Percentiles rank a stretch among this genome's conserved stretches.
phyloP scores from a whole-genome alignment of 2,113 vertebrate genomes.

The Plotosus lineatus region DNA sequence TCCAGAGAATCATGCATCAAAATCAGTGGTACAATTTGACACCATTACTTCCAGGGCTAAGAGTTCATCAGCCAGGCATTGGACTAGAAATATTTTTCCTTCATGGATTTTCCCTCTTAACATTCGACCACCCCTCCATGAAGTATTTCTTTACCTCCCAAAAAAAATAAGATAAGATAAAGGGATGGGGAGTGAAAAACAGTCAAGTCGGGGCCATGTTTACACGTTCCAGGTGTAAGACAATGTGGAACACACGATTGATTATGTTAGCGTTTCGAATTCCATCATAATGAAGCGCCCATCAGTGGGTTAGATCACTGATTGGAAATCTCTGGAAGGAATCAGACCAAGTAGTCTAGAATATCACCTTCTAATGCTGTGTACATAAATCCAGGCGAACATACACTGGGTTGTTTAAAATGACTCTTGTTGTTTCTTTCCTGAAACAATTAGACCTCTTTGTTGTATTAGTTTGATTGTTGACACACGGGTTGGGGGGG shows the following conservation, averaged over 20 bases:
- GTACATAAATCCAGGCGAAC: conserved; percentile 24
- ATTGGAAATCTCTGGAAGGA: conserved; percentile 25
- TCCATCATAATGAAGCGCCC: conserved; percentile 33
- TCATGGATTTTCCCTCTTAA: background rate
- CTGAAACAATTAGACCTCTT: conserved; percentile 27
- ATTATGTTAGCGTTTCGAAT: conserved; percentile 44
- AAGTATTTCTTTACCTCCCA: conserved; percentile 31
- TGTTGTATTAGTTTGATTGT: conserved; percentile 18
- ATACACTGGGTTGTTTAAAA: conserved; percentile 6
- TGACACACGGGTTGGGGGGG: background rate
- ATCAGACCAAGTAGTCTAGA: conserved; percentile 1
- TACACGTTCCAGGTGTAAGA: conserved; percentile 31
- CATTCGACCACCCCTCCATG: background rate
- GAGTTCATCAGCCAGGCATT: background rate
- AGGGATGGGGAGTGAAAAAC: background rate
- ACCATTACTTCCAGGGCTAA: background rate
- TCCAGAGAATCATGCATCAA: background rate
- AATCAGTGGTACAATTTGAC: background rate
- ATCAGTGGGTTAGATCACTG: conserved; percentile 28
- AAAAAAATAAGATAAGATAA: conserved; percentile 52
- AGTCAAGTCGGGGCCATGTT: conserved; percentile 27
- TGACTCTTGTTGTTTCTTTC: conserved; percentile 33
- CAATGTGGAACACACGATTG: conserved; percentile 35
- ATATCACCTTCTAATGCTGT: conserved; percentile 29
- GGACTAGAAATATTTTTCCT: background rate